Conservation (phyloP, 2,888 invertebrate species). For the Dryocosmus kuriphilus region DNA sequence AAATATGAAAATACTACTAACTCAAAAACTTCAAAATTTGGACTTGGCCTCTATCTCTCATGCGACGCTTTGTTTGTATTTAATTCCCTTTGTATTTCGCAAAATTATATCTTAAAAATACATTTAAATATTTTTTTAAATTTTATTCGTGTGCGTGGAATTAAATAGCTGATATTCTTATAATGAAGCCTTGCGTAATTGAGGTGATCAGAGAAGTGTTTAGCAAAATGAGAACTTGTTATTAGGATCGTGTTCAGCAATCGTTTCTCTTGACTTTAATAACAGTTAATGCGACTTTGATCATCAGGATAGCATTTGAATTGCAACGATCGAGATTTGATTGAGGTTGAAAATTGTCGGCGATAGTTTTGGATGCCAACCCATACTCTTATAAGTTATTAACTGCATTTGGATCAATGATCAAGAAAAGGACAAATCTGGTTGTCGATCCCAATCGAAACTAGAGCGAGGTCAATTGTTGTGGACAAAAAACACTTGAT, state of each 20-base stretch:
- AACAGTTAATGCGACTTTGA: neutral
- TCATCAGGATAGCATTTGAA: neutral
- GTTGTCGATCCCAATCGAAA: neutral
- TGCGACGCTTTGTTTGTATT: no score
- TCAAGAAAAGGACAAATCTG: neutral
- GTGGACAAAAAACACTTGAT: neutral
- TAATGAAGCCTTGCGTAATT: neutral
- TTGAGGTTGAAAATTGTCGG: neutral
- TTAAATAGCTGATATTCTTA: neutral
- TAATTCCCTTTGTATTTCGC: no score
- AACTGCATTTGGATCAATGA: neutral
- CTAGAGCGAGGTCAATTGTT: neutral
- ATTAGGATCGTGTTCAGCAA: neutral
- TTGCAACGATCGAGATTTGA: neutral
- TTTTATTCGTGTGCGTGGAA: neutral
- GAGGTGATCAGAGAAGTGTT: neutral
- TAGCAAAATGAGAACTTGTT: neutral
- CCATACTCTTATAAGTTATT: neutral
- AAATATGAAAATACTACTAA: no score
- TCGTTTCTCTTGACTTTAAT: neutral
- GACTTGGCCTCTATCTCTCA: no score
- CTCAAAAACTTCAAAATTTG: no score
- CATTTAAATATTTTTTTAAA: neutral
- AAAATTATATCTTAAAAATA: neutral
- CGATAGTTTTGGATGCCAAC: neutral